phyloP scores from a whole-genome alignment of 37 sponge, comb jelly and placozoan species.

The Halisarca cf. caerulea region DNA sequence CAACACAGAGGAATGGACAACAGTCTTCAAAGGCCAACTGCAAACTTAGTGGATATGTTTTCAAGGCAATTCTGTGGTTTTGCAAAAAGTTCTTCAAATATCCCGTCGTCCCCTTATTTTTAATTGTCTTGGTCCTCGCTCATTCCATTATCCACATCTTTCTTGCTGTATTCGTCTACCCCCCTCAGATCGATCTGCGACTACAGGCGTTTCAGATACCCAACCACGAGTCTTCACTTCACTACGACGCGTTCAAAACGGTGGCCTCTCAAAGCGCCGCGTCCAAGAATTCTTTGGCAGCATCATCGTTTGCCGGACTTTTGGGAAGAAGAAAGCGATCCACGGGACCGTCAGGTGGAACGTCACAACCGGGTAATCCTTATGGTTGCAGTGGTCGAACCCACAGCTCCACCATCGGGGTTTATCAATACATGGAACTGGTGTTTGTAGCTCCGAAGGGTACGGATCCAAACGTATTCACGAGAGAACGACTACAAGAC shows the following conservation, averaged over 20 bases:
- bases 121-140: not conserved
- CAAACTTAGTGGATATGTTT: no score
- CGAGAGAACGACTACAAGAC: slow-evolving; percentile 24
- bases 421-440: slow-evolving; percentile 29
- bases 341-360: not conserved
- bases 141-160: not conserved
- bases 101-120: not conserved
- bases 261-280: not conserved
- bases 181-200: slow-evolving; percentile 40
- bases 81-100: not conserved
- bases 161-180: slow-evolving; percentile 6
- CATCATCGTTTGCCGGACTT: no score
- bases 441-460: slow-evolving; percentile 41
- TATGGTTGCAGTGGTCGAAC: not conserved
- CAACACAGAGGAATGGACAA: no score
- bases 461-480: slow-evolving; percentile 41
- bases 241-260: slow-evolving; percentile 56
- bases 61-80: not conserved
- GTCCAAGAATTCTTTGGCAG: not conserved
- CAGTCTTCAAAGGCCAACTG: no score
- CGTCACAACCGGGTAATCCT: not conserved
- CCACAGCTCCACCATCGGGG: not conserved
- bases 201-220: slow-evolving; percentile 59
- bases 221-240: slow-evolving; percentile 33
- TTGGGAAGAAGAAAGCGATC: not conserved